phyloP scores from a whole-genome alignment of 2,888 invertebrate genomes.

The Ochropleura plecta region DNA sequence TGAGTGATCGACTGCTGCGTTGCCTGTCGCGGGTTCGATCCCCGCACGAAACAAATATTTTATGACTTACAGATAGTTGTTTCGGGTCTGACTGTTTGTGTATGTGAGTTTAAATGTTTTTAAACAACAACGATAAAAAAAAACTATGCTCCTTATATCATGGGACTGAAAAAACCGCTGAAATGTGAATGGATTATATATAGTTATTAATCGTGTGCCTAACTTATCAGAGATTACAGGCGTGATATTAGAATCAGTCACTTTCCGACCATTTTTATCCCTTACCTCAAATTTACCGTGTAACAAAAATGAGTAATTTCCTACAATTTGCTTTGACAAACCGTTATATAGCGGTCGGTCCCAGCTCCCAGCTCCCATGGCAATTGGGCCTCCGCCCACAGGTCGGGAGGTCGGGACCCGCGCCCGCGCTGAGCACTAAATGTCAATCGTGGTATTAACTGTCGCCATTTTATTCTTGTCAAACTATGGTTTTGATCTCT shows the following conservation, averaged over 20 bases:
- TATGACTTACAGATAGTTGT: too few relatives aligned
- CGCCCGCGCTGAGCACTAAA: constrained; percentile 41
- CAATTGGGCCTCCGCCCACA: constrained; percentile 76
- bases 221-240: background rate
- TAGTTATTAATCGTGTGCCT: background rate
- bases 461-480: constrained; percentile 40
- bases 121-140: too few relatives aligned
- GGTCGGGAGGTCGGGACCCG: constrained; percentile 75
- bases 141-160: background rate
- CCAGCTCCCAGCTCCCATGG: constrained; percentile 76
- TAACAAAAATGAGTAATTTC: constrained; percentile 51
- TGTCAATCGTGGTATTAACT: constrained; percentile 60
- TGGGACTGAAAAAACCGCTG: background rate
- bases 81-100: too few relatives aligned
- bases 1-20: too few relatives aligned
- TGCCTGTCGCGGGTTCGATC: too few relatives aligned
- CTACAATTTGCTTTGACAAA: constrained; percentile 57
- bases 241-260: background rate
- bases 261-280: constrained; percentile 16
- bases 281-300: constrained; percentile 20
- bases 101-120: too few relatives aligned
- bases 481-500: background rate
- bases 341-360: constrained; percentile 51
- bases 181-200: background rate
- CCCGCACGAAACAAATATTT: too few relatives aligned